A percentile compares a stretch with the other conserved stretches of the same genome.
These are phyloP conservation scores for Callopanchax toddi DNA, from an alignment of 2,113 vertebrate genomes.

Conservation along the genomic window DNA sequence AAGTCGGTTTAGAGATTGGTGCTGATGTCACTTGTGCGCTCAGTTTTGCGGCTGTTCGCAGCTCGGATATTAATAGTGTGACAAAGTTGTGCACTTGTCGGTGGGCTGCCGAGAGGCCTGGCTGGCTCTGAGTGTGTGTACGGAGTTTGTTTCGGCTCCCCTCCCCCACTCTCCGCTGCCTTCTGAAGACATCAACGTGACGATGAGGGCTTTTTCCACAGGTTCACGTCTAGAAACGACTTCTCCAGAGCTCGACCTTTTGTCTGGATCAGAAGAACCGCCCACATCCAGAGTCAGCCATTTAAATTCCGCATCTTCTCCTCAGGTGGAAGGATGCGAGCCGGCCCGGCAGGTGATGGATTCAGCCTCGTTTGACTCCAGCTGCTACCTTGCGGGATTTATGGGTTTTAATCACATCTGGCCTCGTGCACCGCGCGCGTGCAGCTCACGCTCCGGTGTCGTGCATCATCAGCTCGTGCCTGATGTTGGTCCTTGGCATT, in stretches of 20 bases:
- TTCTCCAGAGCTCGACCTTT: neutral
- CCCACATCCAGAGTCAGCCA: too few relatives aligned
- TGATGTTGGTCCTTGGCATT: constrained; percentile 1
- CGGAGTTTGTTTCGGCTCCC: constrained; percentile 80
- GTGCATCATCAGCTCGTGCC: too few relatives aligned
- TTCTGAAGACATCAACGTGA: constrained; percentile 80
- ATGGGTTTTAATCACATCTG: constrained; percentile 14
- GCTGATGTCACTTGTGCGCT: constrained; percentile 7
- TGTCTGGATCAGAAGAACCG: neutral
- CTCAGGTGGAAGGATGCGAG: constrained; percentile 2
- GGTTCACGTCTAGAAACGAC: constrained; percentile 20
- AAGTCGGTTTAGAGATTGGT: constrained; percentile 40
- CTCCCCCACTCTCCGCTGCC: constrained; percentile 78
- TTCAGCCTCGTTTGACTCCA: neutral
- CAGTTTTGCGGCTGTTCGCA: constrained; percentile 32
- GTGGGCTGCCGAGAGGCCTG: constrained; percentile 74
- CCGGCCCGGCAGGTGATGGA: neutral
- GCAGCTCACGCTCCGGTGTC: constrained; percentile 33
- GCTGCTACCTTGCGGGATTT: neutral
- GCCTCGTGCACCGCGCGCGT: constrained; percentile 23
- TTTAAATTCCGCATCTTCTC: neutral
- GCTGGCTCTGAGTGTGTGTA: constrained; percentile 19
- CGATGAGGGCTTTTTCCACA: constrained; percentile 75
- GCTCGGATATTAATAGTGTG: constrained; percentile 65
- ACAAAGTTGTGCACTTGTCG: constrained; percentile 84